Conservation (phyloP, 2,888 invertebrate species). For the Drosophila testacea region DNA sequence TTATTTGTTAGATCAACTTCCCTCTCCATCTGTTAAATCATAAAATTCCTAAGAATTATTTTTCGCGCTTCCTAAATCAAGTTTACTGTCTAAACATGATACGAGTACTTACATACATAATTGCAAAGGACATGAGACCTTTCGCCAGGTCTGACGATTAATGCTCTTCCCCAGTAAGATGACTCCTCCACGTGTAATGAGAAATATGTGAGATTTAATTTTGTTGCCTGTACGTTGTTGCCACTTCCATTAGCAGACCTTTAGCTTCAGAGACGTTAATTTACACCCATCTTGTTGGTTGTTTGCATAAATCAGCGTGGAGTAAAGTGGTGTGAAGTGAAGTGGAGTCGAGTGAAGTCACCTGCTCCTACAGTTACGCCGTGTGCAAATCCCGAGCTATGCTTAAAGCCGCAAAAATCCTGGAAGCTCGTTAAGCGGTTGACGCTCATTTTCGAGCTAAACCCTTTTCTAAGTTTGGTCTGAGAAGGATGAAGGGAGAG, state of each 20-base stretch:
- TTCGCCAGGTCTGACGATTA: constrained; percentile 6
- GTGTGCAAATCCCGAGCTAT: constrained; percentile 35
- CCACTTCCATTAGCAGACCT: constrained; percentile 63
- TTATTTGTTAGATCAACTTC: no score
- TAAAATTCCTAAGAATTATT: not conserved
- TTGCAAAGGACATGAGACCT: constrained; percentile 20
- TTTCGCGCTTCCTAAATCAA: not conserved
- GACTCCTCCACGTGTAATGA: constrained; percentile 7
- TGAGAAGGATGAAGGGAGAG: not conserved
- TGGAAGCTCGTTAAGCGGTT: constrained; percentile 61
- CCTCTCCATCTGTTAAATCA: no score
- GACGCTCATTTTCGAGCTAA: constrained; percentile 50
- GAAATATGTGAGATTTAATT: constrained; percentile 41
- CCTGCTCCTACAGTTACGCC: constrained; percentile 3
- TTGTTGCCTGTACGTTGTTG: constrained; percentile 18
- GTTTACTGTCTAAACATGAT: not conserved
- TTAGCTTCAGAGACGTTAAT: constrained; percentile 68
- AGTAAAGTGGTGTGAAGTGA: constrained; percentile 6
- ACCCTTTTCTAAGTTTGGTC: constrained; percentile 41
- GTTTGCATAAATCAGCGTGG: constrained; percentile 71
- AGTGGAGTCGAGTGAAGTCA: constrained; percentile 3
- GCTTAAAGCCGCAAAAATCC: constrained; percentile 75
- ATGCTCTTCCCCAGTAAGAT: constrained; percentile 1
- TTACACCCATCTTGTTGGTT: constrained; percentile 65
- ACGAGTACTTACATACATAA: constrained; percentile 2